Conservation (phyloP, 2,113 vertebrate genomes). For the Grammomys surdaster region DNA sequence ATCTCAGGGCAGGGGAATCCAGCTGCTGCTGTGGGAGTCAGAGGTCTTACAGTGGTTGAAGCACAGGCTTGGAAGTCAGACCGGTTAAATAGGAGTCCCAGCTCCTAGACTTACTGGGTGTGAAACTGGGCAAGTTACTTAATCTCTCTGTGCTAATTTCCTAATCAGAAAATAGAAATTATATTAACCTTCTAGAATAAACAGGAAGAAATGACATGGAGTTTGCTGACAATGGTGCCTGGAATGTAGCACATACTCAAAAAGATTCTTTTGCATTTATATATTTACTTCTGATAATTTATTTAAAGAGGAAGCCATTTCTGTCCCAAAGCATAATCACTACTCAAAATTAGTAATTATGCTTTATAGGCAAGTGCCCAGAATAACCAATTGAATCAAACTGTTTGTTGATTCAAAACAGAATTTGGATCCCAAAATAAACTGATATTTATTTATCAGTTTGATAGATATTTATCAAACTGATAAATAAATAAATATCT, state of each 20-base stretch:
- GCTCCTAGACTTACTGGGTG: not conserved
- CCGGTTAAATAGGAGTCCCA: not conserved
- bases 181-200: not conserved
- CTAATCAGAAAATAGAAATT: not conserved
- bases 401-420: conserved; percentile 19
- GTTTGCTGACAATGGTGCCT: not conserved
- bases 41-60: not conserved
- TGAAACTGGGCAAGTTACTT: not conserved
- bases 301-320: conserved; percentile 32
- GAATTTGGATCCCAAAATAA: conserved; percentile 27
- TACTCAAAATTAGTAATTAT: conserved; percentile 37
- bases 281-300: conserved; percentile 40
- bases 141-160: not conserved
- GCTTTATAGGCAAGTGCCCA: conserved; percentile 46
- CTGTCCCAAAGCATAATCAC: conserved; percentile 41
- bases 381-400: conserved; percentile 53
- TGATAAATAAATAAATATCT: no score
- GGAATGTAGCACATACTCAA: not conserved
- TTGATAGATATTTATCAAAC: no score
- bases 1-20: not conserved
- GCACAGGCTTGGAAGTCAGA: not conserved
- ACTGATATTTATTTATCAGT: no score
- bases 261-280: conserved; percentile 36
- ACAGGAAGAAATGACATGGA: not conserved
- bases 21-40: not conserved